phyloP scores from a whole-genome alignment of 2,797 vertebrate species.

The Anabas testudineus region DNA sequence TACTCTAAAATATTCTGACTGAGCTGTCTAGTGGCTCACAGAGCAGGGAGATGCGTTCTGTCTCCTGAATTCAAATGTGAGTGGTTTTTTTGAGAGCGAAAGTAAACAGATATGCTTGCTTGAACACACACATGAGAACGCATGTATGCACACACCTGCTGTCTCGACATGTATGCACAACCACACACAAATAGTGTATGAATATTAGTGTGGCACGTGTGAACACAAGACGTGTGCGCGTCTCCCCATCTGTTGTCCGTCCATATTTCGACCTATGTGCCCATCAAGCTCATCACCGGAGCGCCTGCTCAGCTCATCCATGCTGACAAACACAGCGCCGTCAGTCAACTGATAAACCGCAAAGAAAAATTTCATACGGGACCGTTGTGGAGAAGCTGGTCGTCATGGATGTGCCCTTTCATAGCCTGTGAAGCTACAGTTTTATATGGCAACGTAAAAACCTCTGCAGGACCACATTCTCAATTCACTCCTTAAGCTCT shows the following conservation, averaged over 20 bases:
- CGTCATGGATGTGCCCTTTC: constrained; percentile 56
- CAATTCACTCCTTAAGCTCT: constrained; percentile 70
- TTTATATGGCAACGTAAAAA: constrained; percentile 67
- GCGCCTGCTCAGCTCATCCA: constrained; percentile 30
- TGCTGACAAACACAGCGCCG: constrained; percentile 36
- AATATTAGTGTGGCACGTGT: constrained; percentile 52
- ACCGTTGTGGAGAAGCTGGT: constrained; percentile 24
- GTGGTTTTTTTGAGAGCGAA: constrained; percentile 77
- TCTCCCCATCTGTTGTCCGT: constrained; percentile 55
- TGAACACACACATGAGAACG: constrained; percentile 75
- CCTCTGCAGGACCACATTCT: constrained; percentile 62
- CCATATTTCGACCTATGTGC: constrained; percentile 45
- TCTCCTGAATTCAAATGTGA: constrained; percentile 85
- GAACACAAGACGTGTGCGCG: constrained; percentile 46
- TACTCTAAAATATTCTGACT: constrained; percentile 83
- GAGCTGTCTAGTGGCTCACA: constrained; percentile 83
- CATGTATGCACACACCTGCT: constrained; percentile 75
- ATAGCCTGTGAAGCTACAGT: constrained; percentile 31
- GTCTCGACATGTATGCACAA: constrained; percentile 70
- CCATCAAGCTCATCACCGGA: constrained; percentile 58
- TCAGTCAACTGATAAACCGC: constrained; percentile 42
- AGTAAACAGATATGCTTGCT: constrained; percentile 84
- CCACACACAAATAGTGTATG: constrained; percentile 61
- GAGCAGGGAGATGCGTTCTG: constrained; percentile 80
- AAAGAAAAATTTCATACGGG: constrained; percentile 37